A percentile compares a stretch with the other conserved stretches of the same genome.
These are phyloP conservation scores for Xenops minutus DNA, from an alignment of 2,797 vertebrate species.

Conservation along the genomic window DNA sequence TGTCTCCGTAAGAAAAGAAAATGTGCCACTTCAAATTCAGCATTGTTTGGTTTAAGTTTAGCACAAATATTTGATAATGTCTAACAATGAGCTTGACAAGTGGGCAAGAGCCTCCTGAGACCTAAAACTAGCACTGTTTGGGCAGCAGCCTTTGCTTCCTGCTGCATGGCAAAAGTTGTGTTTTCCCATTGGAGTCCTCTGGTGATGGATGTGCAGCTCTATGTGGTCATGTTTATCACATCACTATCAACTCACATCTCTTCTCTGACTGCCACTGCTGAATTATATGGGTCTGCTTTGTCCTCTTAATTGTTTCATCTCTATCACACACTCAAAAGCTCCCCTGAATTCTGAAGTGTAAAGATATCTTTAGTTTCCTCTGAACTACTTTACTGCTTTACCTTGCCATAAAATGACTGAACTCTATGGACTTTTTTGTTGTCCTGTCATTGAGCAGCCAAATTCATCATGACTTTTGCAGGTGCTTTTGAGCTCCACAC, in stretches of 20 bases:
- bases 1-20: background rate
- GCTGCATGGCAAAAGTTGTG: background rate
- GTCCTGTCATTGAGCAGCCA: background rate
- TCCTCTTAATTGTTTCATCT: background rate
- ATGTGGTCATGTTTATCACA: rapidly evolving
- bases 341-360: background rate
- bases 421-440: background rate
- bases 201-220: too few species aligned
- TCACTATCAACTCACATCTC: rapidly evolving
- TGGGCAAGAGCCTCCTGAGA: rapidly evolving
- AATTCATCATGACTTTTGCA: background rate
- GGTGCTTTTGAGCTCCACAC: background rate
- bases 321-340: background rate
- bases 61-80: background rate
- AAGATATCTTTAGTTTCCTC: background rate
- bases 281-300: background rate
- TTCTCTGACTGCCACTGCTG: background rate
- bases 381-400: background rate
- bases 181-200: background rate
- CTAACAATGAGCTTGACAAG: background rate
- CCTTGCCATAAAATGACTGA: background rate
- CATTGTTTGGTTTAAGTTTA: background rate
- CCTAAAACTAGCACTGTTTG: background rate
- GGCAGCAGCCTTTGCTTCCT: background rate
- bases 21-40: background rate